Conservation (phyloP, 2,888 invertebrate genomes). For the Bibio marci region DNA sequence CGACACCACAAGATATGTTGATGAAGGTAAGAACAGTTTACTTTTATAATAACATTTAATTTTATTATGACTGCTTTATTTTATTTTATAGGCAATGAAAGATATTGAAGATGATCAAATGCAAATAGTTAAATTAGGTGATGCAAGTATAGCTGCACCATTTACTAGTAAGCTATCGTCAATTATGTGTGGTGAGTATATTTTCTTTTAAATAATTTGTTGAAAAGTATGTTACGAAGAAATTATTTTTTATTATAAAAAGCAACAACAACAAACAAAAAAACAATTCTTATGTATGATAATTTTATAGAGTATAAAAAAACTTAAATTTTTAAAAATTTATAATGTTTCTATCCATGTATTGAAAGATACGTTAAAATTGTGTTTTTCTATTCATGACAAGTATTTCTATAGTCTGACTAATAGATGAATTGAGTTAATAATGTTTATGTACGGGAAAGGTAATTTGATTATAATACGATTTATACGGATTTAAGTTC, state of each 20-base stretch:
- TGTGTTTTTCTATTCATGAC: too few species aligned
- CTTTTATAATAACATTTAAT: background rate
- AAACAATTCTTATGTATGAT: too few species aligned
- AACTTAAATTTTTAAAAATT: too few species aligned
- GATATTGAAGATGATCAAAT: constrained; percentile 79
- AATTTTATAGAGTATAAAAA: too few species aligned
- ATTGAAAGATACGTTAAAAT: too few species aligned
- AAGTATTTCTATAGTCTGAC: too few species aligned
- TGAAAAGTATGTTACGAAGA: background rate
- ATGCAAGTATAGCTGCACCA: constrained; percentile 97
- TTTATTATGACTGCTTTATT: background rate
- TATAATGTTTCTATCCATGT: too few species aligned
- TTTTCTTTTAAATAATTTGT: constrained; percentile 1
- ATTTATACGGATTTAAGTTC: too few species aligned
- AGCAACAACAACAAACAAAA: too few species aligned
- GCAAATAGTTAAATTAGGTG: constrained; percentile 86
- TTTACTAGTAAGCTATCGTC: constrained; percentile 96
- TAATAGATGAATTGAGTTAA: too few species aligned
- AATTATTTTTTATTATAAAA: background rate
- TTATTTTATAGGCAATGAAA: constrained; percentile 38
- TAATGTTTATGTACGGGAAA: too few species aligned
- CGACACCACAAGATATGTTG: constrained; percentile 21
- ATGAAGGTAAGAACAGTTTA: constrained; percentile 15
- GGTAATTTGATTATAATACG: too few species aligned
- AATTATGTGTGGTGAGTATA: constrained; percentile 73